These are phyloP conservation scores for Nansenia antarctica DNA, from an alignment of 2,113 vertebrate genomes.

Conservation along the genomic window DNA sequence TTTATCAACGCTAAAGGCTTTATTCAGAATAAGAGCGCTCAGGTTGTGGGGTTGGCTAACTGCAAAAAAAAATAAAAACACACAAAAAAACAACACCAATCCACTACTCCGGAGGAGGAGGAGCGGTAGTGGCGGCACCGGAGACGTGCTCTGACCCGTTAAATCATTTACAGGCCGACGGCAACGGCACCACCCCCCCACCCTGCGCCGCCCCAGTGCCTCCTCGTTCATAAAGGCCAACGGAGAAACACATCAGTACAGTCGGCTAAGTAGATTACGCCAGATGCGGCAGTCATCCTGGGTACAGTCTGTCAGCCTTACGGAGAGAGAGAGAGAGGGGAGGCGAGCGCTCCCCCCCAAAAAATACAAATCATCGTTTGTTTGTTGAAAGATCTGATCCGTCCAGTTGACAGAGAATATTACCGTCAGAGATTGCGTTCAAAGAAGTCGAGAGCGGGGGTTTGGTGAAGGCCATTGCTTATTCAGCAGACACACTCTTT, in stretches of 20 bases:
- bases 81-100: conserved; percentile 24
- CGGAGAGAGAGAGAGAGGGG: background rate
- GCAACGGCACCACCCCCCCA: conserved; percentile 26
- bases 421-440: no score
- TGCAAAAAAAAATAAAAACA: conserved; percentile 28
- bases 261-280: conserved; percentile 58
- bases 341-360: background rate
- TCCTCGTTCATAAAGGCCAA: conserved; percentile 55
- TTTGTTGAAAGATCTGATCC: no score
- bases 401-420: no score
- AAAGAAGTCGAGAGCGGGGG: no score
- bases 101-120: conserved; percentile 32
- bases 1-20: conserved; percentile 72
- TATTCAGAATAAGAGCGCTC: conserved; percentile 61
- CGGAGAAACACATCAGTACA: conserved; percentile 46
- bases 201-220: background rate
- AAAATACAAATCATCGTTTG: no score
- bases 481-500: no score
- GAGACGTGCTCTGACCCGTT: conserved; percentile 37
- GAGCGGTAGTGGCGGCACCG: conserved; percentile 1
- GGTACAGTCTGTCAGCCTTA: background rate
- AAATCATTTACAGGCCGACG: conserved; percentile 67
- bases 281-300: background rate
- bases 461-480: no score
- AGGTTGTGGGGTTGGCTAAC: conserved; percentile 41